phyloP scores from a whole-genome alignment of 2,888 invertebrate species.

The Stegophylla sp. region DNA sequence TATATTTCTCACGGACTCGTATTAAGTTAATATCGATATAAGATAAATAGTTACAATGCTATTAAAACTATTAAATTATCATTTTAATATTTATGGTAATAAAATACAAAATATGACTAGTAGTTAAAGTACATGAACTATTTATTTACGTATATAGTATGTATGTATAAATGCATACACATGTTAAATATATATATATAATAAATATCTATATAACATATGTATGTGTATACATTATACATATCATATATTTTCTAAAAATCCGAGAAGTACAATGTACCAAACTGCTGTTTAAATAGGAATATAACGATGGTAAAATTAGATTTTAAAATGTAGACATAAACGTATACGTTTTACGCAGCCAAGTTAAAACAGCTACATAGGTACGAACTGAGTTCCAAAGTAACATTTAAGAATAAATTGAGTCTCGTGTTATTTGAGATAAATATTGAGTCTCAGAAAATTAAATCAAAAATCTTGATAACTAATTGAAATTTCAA shows the following conservation, averaged over 20 bases:
- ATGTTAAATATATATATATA: neutral
- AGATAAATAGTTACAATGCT: neutral
- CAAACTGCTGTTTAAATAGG: neutral
- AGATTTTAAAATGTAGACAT: no score
- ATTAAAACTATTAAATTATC: neutral
- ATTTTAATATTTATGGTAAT: conserved; percentile 23
- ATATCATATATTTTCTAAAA: no score
- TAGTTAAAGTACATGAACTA: conserved; percentile 33
- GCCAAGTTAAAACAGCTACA: no score
- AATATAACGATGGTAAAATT: neutral
- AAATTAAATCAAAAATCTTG: no score
- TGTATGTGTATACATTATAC: no score
- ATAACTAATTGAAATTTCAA: no score
- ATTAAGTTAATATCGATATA: neutral
- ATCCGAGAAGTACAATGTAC: neutral
- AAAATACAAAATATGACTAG: conserved; percentile 39
- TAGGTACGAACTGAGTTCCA: no score
- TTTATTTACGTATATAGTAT: neutral
- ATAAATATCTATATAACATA: no score
- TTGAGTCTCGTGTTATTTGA: no score
- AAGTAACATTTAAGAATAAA: no score
- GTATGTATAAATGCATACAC: neutral
- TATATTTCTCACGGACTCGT: conserved; percentile 5
- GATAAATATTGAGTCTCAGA: no score
- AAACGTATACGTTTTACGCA: neutral